A percentile compares a stretch with the other conserved stretches of the same genome.
Evolutionary conservation across 2,113 vertebrate species (phyloP).

Genomic region (Sigmodon hispidus): DNA sequence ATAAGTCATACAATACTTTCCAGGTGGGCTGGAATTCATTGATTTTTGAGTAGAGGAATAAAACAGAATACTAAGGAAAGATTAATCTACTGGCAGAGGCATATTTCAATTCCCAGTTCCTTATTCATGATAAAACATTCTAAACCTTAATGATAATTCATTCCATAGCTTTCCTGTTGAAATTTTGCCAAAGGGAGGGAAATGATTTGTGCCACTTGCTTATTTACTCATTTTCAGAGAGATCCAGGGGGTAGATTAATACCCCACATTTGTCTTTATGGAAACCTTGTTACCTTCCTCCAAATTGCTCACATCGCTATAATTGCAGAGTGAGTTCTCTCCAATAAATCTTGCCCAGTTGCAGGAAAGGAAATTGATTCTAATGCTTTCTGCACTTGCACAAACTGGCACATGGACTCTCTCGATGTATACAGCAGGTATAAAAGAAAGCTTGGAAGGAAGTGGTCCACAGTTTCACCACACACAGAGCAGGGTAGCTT

Average conservation of each 20-base stretch:
- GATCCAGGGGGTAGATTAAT: background rate
- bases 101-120: slow-evolving; percentile 66
- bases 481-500: background rate
- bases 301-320: background rate
- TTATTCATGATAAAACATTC: slow-evolving; percentile 67
- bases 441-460: background rate
- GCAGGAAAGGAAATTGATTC: background rate
- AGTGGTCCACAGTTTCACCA: rapidly evolving
- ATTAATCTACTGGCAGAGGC: slow-evolving; percentile 37
- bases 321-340: background rate
- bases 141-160: slow-evolving; percentile 52
- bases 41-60: slow-evolving; percentile 65
- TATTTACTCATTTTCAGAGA: slow-evolving; percentile 58
- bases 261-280: background rate
- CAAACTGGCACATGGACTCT: rapidly evolving
- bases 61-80: slow-evolving; percentile 44
- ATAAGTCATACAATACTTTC: slow-evolving; percentile 22
- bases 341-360: background rate
- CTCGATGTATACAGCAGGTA: rapidly evolving
- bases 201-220: slow-evolving; percentile 24
- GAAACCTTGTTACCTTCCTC: slow-evolving; percentile 30
- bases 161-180: slow-evolving; percentile 50
- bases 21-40: slow-evolving; percentile 46
- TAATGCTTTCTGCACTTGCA: too few species aligned
- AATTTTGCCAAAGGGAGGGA: slow-evolving; percentile 51